Conservation (phyloP, 2,888 invertebrate genomes). For the Muschampia plurimacula region DNA sequence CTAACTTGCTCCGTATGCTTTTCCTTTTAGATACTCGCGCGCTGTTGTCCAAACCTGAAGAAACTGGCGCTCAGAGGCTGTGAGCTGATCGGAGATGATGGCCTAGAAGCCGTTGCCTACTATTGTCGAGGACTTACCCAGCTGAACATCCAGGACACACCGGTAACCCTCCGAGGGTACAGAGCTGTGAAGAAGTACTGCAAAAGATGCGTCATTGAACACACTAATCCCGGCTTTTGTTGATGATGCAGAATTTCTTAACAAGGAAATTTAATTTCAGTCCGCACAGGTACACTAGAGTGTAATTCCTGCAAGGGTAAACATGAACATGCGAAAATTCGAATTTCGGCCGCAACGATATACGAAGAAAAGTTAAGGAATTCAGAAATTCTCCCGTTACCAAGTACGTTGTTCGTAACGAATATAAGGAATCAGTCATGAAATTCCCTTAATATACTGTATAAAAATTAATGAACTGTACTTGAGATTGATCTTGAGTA, state of each 20-base stretch:
- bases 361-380: too few species aligned
- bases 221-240: constrained; percentile 97
- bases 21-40: constrained; percentile 90
- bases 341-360: too few species aligned
- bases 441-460: too few species aligned
- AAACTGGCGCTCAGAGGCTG: constrained; percentile 96
- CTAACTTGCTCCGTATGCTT: not conserved
- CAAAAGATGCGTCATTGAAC: constrained; percentile 96
- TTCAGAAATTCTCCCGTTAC: too few species aligned
- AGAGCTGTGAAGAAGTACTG: constrained; percentile 96
- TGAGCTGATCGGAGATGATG: constrained; percentile 95
- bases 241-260: constrained; percentile 70
- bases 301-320: too few species aligned
- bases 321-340: too few species aligned
- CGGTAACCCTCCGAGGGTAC: constrained; percentile 95
- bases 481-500: too few species aligned
- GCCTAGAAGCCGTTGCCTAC: constrained; percentile 93
- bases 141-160: constrained; percentile 97
- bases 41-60: constrained; percentile 95
- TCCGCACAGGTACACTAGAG: too few species aligned
- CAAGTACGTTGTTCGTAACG: too few species aligned
- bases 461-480: too few species aligned
- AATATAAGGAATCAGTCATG: too few species aligned
- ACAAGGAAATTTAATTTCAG: too few species aligned
- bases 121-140: constrained; percentile 96